Evolutionary conservation across 92 coral and sea anemone species (phyloP), one percentile per base, ranked within the genome.

Genomic region (Pocillopora meandrina): DNA sequence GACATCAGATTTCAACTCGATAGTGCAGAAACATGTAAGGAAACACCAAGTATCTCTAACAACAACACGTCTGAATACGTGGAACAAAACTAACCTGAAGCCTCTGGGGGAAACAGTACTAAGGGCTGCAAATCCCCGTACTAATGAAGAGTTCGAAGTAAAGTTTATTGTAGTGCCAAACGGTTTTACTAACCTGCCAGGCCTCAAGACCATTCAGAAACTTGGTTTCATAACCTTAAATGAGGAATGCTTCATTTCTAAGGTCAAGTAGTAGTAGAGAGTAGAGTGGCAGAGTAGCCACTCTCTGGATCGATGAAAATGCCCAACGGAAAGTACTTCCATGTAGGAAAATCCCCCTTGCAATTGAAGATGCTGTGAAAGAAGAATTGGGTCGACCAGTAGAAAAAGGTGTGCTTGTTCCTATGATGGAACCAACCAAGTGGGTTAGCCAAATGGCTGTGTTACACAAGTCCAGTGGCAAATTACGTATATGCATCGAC

Each of bases 401-500:
- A 18, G 82, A 84, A 21, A 56, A 34, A 15, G 86, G 83, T 20
- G 86, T 84, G n/a, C 76, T 89, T 35, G 86, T 84, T 52, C 87
- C 87, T 21, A 87, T 89, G 82, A 60, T 61, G 2, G 90, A 75
- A 78, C 87, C 93, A 20, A 88, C 91, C 2, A 74, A 35, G 12
- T 88, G 84, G 80, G 84, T 88, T 17, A 84, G 90, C 20, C 76
- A 80, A 84, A 80, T 86, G 82, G 88, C 83, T 17, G 86, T 86
- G 15, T 86, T 78, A 35, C 49, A 69, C 34, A 92, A 92, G 77
- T 64, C 87, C 7, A 80, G 86, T 52, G 95, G 95, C 14, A 55
- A 56, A 10, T 49, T 90, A 31, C 71, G 94, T 16, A 72, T 93
- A 0, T 93, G 92, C 65, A 93, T 90, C 12, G 92, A 89, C 67